Conservation (phyloP, 2,113 vertebrate genomes). For the Calyptommatus sinebrachiatus region DNA sequence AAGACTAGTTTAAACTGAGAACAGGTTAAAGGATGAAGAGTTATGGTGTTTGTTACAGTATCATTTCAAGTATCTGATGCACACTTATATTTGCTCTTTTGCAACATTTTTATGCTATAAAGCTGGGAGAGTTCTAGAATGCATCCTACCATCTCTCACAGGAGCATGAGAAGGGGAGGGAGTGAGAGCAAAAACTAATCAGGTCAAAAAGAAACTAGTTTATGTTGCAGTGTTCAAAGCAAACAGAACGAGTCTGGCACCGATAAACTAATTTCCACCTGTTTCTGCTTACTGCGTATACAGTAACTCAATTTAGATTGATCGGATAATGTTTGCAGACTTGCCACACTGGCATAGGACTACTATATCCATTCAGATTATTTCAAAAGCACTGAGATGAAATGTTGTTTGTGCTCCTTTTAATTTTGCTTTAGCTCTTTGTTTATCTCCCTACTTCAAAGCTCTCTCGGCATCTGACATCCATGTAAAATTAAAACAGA, state of each 20-base stretch:
- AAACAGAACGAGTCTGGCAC: slow-evolving; percentile 69
- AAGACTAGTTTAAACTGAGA: slow-evolving; percentile 44
- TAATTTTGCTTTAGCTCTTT: slow-evolving; percentile 74
- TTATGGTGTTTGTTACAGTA: slow-evolving; percentile 27
- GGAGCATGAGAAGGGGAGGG: slow-evolving; percentile 18
- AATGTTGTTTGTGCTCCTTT: slow-evolving; percentile 66
- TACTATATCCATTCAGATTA: slow-evolving; percentile 66
- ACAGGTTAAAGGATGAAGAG: slow-evolving; percentile 17
- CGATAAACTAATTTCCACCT: slow-evolving; percentile 82
- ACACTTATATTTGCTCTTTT: slow-evolving; percentile 5
- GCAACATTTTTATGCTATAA: slow-evolving; percentile 54
- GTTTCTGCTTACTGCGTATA: slow-evolving; percentile 76
- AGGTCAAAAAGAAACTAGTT: slow-evolving; percentile 69
- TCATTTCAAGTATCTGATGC: slow-evolving; percentile 46
- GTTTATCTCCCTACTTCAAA: slow-evolving; percentile 71
- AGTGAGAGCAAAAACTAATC: slow-evolving; percentile 71
- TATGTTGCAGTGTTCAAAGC: slow-evolving; percentile 70
- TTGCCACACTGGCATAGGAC: slow-evolving; percentile 64
- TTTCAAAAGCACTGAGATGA: slow-evolving; percentile 65
- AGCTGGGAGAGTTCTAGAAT: slow-evolving; percentile 53
- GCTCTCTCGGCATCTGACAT: slow-evolving; percentile 63
- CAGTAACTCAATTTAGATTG: slow-evolving; percentile 78
- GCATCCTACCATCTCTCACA: slow-evolving; percentile 42
- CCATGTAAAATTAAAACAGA: slow-evolving; percentile 68
- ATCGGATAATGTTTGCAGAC: slow-evolving; percentile 72